Evolutionary conservation across 35 echinoderm and acorn worm species (phyloP).

Genomic region (Strongylocentrotus purpuratus): DNA sequence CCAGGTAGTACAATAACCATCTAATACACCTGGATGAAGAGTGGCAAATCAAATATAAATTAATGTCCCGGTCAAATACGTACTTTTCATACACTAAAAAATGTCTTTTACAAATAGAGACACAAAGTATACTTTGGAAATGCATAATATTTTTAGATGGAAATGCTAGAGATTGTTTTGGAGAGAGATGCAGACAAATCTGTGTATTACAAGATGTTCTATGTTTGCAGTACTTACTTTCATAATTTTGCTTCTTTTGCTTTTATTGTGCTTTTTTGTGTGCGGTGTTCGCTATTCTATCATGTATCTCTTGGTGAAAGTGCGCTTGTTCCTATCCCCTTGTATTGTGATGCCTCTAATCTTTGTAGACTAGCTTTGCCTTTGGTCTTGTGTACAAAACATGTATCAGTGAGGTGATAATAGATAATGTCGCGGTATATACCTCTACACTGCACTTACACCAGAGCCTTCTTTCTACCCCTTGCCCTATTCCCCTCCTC

Average conservation of each 20-base stretch:
- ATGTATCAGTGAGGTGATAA: background rate
- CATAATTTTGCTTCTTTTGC: background rate
- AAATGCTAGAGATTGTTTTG: background rate
- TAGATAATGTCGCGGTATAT: background rate
- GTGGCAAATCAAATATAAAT: too few relatives aligned
- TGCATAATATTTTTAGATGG: background rate
- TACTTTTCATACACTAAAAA: background rate
- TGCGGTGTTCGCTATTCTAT: background rate
- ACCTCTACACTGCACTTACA: background rate
- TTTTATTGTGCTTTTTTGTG: background rate
- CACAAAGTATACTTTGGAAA: background rate
- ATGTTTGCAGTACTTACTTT: background rate
- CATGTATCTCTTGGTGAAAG: background rate
- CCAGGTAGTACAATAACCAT: too few relatives aligned
- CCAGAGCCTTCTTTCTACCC: background rate
- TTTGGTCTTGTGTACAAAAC: background rate
- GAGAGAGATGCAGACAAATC: background rate
- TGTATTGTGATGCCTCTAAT: background rate
- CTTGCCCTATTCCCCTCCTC: background rate
- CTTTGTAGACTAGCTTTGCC: background rate
- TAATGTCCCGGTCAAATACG: too few relatives aligned
- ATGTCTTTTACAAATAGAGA: background rate
- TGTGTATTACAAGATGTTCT: background rate
- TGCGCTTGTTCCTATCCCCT: background rate
- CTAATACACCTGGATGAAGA: too few relatives aligned